A percentile compares a stretch with the other conserved stretches of the same genome.
phyloP scores from a whole-genome alignment of 2,797 vertebrate species.

The Alauda arvensis region DNA sequence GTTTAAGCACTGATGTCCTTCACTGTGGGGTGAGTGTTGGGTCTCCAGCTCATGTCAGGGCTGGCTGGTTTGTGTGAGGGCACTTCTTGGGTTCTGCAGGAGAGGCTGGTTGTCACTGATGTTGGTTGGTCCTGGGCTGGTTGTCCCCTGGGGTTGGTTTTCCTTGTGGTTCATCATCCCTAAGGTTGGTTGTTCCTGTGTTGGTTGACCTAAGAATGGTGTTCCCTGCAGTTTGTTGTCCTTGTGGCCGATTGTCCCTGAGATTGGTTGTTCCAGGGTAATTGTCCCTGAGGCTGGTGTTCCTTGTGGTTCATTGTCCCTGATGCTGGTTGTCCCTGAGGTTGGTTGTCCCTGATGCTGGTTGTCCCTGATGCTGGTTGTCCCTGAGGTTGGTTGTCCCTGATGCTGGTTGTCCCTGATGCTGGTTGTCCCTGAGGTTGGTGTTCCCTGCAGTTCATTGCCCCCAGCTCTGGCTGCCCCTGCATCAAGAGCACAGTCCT shows the following conservation, averaged over 20 bases:
- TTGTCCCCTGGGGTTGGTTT: neutral
- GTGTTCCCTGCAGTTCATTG: neutral
- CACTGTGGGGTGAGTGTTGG: fast-evolving
- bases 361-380: neutral
- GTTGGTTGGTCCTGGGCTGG: neutral
- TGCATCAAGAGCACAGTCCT: neutral
- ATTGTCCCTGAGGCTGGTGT: neutral
- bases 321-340: too few species aligned
- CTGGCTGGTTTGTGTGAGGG: neutral
- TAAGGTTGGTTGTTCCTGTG: neutral
- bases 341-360: neutral
- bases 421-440: fast-evolving
- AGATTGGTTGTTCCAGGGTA: fast-evolving
- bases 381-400: neutral
- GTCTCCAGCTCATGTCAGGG: neutral
- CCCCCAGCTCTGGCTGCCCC: neutral
- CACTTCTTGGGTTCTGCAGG: neutral
- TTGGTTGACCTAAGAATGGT: neutral
- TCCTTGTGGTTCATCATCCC: neutral
- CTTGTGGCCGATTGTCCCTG: neutral
- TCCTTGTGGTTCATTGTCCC: neutral
- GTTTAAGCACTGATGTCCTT: neutral
- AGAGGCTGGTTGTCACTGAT: neutral
- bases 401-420: neutral
- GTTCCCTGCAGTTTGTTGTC: neutral